Evolutionary conservation across 1,140 invertebrate genomes (phyloP).

Genomic region (Phymastichus coffea): DNA sequence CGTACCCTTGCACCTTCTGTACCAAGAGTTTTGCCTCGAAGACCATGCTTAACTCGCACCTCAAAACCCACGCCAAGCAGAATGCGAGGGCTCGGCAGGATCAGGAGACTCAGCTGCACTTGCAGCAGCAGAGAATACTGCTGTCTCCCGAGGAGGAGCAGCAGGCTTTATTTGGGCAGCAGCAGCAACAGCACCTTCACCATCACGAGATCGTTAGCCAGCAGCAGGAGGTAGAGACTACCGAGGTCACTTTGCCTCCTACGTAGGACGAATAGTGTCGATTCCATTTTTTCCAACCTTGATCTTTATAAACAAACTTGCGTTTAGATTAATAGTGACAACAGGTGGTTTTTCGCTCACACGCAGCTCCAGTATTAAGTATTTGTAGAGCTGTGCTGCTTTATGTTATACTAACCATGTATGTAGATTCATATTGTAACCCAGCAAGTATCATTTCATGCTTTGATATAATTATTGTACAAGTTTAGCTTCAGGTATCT

Average conservation of each 20-base stretch:
- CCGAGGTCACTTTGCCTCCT: neutral
- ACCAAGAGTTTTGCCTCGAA: slow-evolving; percentile 55
- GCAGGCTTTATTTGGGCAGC: slow-evolving; percentile 30
- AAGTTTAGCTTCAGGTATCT: too few species aligned
- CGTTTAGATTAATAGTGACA: too few species aligned
- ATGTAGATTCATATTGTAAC: too few species aligned
- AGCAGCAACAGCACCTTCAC: too few species aligned
- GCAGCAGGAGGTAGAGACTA: neutral
- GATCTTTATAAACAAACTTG: too few species aligned
- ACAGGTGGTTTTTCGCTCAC: too few species aligned
- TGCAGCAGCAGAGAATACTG: slow-evolving; percentile 30
- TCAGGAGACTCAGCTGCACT: slow-evolving; percentile 33
- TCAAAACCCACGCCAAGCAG: slow-evolving; percentile 54
- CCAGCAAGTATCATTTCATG: too few species aligned
- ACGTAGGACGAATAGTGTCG: neutral
- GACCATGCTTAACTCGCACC: slow-evolving; percentile 54
- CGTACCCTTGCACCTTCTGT: slow-evolving; percentile 63
- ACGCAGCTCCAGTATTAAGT: too few species aligned
- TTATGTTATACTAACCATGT: too few species aligned
- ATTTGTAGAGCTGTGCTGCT: too few species aligned
- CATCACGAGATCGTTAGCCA: neutral
- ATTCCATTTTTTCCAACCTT: too few species aligned
- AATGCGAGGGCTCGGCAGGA: slow-evolving; percentile 44
- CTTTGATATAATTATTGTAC: too few species aligned
- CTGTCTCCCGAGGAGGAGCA: slow-evolving; percentile 8